phyloP scores from a whole-genome alignment of 2,113 vertebrate species.

The Deroptyus accipitrinus region DNA sequence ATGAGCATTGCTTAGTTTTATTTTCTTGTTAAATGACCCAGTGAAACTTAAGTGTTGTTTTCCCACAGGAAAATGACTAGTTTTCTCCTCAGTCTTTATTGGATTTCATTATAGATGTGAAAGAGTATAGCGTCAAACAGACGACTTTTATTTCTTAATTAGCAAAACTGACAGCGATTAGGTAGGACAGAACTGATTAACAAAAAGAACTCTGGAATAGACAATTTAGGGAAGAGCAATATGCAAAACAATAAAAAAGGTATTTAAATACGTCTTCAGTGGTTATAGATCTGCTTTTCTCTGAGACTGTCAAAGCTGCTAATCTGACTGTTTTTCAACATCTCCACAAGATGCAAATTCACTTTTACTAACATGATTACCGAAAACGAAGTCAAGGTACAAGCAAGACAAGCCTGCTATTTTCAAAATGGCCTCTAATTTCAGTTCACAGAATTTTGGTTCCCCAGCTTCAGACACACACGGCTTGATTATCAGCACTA shows the following conservation, averaged over 20 bases:
- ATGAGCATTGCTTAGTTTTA: not conserved
- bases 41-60: not conserved
- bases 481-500: not conserved
- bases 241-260: not conserved
- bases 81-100: not conserved
- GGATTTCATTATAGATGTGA: not conserved
- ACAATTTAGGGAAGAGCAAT: not conserved
- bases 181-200: not conserved
- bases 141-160: not conserved
- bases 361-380: not conserved
- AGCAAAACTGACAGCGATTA: not conserved
- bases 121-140: not conserved
- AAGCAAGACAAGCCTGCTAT: not conserved
- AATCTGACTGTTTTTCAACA: not conserved
- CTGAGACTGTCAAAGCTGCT: not conserved
- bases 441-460: not conserved
- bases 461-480: not conserved
- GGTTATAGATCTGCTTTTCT: not conserved
- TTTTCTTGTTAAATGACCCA: constrained; percentile 18
- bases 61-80: not conserved
- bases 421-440: not conserved
- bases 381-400: not conserved
- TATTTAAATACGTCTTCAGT: not conserved
- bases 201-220: not conserved
- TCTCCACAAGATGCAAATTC: not conserved